These are phyloP conservation scores for Burhinus oedicnemus DNA, from an alignment of 2,113 vertebrate species.

Conservation along the genomic window DNA sequence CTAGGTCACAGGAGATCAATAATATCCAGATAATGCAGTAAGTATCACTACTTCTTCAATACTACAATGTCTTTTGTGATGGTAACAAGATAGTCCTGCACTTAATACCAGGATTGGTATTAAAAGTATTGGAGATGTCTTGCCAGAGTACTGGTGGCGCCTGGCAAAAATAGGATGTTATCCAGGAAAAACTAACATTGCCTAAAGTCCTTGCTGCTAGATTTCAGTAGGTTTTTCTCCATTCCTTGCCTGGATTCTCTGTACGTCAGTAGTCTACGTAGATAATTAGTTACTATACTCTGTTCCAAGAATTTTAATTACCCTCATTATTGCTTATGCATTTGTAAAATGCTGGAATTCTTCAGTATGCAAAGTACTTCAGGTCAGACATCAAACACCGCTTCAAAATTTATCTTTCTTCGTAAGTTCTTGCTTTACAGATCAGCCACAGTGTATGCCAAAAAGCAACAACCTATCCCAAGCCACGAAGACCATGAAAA, in stretches of 20 bases:
- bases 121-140: neutral
- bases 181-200: neutral
- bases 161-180: neutral
- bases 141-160: neutral
- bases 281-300: neutral
- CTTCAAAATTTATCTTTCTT: neutral
- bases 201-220: neutral
- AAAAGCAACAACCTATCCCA: neutral
- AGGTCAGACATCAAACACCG: neutral
- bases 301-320: slow-evolving; percentile 19
- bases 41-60: neutral
- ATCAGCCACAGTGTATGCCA: neutral
- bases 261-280: neutral
- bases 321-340: neutral
- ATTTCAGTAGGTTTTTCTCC: neutral
- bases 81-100: neutral
- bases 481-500: neutral
- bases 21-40: neutral
- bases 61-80: neutral
- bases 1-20: neutral
- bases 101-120: neutral
- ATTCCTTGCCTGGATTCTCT: neutral
- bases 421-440: neutral
- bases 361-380: neutral
- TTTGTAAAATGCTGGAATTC: neutral